Percentiles rank a stretch among this genome's conserved stretches.
phyloP scores from a whole-genome alignment of 2,888 invertebrate genomes.

The Caenorhabditis imperialis region DNA sequence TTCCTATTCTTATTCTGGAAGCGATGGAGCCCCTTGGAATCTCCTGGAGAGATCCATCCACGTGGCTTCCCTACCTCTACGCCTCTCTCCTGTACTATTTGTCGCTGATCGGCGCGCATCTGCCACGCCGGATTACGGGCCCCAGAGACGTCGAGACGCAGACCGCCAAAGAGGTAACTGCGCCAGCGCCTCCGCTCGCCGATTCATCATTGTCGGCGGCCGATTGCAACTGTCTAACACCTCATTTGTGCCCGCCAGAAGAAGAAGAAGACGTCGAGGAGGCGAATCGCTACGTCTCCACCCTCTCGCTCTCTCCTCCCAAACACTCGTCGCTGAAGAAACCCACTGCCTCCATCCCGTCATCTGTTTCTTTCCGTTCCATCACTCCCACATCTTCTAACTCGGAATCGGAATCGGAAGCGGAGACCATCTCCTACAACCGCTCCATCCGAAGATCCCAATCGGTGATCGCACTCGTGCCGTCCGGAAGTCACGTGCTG shows the following conservation, averaged over 20 bases:
- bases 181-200: too few relatives aligned
- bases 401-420: neutral
- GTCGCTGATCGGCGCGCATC: constrained; percentile 95
- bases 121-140: constrained; percentile 48
- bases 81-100: constrained; percentile 88
- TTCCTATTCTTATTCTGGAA: too few relatives aligned
- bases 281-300: constrained; percentile 31
- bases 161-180: constrained; percentile 11
- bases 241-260: constrained; percentile 25
- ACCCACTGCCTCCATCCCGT: constrained; percentile 3
- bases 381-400: constrained; percentile 4
- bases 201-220: constrained; percentile 40
- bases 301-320: constrained; percentile 12
- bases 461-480: constrained; percentile 31
- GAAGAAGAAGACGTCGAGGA: neutral
- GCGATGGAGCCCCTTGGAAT: constrained; percentile 1
- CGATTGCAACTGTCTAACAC: constrained; percentile 54
- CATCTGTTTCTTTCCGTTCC: constrained; percentile 15
- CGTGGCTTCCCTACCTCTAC: constrained; percentile 36
- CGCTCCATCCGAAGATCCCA: neutral
- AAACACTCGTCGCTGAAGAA: constrained; percentile 14
- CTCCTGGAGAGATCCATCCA: constrained; percentile 15
- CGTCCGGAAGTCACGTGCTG: constrained; percentile 40
- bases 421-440: neutral
- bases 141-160: constrained; percentile 12